These are phyloP conservation scores for Drosophila colorata DNA, from an alignment of 2,888 invertebrate genomes.

Conservation along the genomic window DNA sequence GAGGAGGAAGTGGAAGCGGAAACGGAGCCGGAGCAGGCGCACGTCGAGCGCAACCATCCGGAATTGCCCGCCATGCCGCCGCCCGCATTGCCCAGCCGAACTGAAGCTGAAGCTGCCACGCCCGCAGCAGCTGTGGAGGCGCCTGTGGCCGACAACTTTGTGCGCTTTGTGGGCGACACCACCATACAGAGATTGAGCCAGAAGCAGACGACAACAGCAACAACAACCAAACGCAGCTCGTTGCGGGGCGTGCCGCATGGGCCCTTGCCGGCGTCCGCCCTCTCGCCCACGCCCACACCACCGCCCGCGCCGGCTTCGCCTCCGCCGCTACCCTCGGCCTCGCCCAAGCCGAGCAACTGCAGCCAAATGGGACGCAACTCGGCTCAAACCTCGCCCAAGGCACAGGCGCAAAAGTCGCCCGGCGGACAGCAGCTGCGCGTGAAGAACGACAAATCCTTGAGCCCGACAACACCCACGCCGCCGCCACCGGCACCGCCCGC, in stretches of 20 bases:
- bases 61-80: constrained; percentile 32
- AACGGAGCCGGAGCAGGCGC: neutral
- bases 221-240: constrained; percentile 55
- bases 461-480: constrained; percentile 20
- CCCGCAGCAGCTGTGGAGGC: neutral
- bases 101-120: neutral
- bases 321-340: neutral
- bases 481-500: constrained; percentile 33
- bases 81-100: constrained; percentile 6
- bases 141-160: constrained; percentile 21
- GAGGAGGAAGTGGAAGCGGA: constrained; percentile 76
- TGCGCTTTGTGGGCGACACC: constrained; percentile 81
- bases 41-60: neutral
- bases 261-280: constrained; percentile 67
- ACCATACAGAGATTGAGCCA: constrained; percentile 80
- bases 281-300: constrained; percentile 30
- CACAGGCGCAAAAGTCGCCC: constrained; percentile 25
- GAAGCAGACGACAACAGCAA: constrained; percentile 29
- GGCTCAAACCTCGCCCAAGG: constrained; percentile 13
- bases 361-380: neutral
- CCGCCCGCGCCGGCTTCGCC: constrained; percentile 28
- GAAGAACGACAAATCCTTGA: constrained; percentile 52
- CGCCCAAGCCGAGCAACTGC: constrained; percentile 1
- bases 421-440: constrained; percentile 27
- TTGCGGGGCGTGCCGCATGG: constrained; percentile 69